Base-by-base conservation (phyloP, 2,113 vertebrate genomes). In the Erinaceus europaeus region DNA sequence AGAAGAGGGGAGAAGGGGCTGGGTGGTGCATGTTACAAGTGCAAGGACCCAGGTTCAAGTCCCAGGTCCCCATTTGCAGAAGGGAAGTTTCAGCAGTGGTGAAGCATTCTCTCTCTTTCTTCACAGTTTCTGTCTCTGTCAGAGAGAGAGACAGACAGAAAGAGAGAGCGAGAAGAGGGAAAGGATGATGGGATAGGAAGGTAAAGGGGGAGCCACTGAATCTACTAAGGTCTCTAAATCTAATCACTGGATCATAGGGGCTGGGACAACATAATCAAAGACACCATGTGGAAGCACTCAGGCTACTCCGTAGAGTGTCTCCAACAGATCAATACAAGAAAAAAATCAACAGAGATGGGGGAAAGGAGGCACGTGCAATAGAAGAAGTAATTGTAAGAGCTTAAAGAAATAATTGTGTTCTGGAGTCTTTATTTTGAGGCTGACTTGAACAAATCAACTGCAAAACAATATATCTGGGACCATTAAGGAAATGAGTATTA, bases 391-490 rank as follows among this genome's bases (percentile, higher is more conserved):
- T 55, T 15, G 73, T 68, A 72, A 72, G 38, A 80, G 44, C 61
- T 25, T 32, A 40, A 75, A 74, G 36, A 83, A 75, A 1, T 34
- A 74, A 90, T 76, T 61, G 0, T 50, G 73, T 67, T 67, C 10
- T 64, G 15, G 78, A 83, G 78, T 69, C n/a, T 83, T 89, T 74
- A 79, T 46, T 74, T 76, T 53, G 50, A 86, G 34, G 8, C 21
- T 29, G 10, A 71, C 34, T 50, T n/a, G 17, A 89, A 77, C 17
- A 78, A 89, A 83, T 68, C 20, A 82, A 38, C 32, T 80, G 3
- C 84, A 73, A 84, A 76, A 84, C 69, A 65, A 75, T 21, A 34
- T 44, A 82, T 21, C 4, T 69, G 61, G 68, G 29, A 74, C 65
- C 59, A 59, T n/a, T 52, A 32, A 38, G 40, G 11, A 79, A 32